Percentiles rank a stretch among this genome's conserved stretches.
These are phyloP conservation scores for Dolichoris vasculosae DNA, from an alignment of 1,140 invertebrate genomes.

Conservation along the genomic window DNA sequence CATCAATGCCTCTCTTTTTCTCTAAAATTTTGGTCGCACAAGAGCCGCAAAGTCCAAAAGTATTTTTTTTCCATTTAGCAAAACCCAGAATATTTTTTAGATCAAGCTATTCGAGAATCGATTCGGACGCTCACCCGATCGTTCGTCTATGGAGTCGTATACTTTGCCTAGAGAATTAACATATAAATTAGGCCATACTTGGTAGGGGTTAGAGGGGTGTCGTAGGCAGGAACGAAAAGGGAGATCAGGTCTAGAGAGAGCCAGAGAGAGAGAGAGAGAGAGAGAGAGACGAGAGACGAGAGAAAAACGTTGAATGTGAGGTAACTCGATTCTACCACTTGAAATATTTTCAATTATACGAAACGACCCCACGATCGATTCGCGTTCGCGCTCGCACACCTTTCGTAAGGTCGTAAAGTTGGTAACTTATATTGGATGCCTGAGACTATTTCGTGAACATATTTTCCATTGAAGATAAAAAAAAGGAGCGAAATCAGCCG, in stretches of 20 bases:
- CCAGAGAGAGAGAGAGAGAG: background rate
- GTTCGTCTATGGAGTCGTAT: slow-evolving; percentile 43
- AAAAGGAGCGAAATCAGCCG: background rate
- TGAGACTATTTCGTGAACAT: slow-evolving; percentile 44
- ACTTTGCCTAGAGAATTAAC: slow-evolving; percentile 52
- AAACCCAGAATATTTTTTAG: background rate
- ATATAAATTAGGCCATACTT: slow-evolving; percentile 57
- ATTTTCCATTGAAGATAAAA: slow-evolving; percentile 35
- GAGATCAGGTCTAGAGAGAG: background rate
- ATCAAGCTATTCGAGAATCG: background rate
- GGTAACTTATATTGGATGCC: slow-evolving; percentile 49
- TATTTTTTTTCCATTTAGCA: slow-evolving; percentile 25
- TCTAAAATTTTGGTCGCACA: too few relatives aligned
- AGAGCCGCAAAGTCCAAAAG: background rate
- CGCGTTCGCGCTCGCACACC: slow-evolving; percentile 20
- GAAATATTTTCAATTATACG: slow-evolving; percentile 58
- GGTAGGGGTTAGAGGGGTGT: background rate
- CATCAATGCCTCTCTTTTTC: background rate
- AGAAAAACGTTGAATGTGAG: slow-evolving; percentile 42
- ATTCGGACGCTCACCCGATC: slow-evolving; percentile 25
- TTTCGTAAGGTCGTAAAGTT: slow-evolving; percentile 40
- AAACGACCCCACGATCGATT: slow-evolving; percentile 52
- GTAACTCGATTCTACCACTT: slow-evolving; percentile 52
- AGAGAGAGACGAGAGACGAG: background rate
- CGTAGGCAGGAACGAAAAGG: background rate